phyloP scores from a whole-genome alignment of 2,888 invertebrate species.

The Tanypteryx hageni region DNA sequence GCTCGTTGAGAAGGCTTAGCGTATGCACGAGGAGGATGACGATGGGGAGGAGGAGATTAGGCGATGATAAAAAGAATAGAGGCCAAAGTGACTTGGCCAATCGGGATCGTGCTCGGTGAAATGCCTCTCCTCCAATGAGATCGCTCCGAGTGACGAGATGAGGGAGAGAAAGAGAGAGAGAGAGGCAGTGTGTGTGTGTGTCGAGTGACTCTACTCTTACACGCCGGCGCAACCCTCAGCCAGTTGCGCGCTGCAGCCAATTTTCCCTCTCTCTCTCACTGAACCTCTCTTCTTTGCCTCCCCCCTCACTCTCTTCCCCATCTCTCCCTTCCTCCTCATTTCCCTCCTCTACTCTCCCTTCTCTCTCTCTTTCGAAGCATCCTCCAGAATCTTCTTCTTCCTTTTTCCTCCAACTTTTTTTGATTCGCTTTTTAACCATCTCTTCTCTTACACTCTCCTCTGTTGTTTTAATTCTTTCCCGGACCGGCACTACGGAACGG shows the following conservation, averaged over 20 bases:
- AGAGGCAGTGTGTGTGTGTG: too few species aligned
- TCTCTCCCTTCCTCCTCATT: neutral
- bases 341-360: too few species aligned
- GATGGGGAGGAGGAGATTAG: conserved; percentile 2
- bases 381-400: too few species aligned
- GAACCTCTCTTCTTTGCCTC: neutral
- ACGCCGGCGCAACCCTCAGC: conserved; percentile 18
- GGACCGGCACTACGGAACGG: too few species aligned
- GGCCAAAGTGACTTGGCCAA: conserved; percentile 16
- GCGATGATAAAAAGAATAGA: neutral
- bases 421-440: too few species aligned
- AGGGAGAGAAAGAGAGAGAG: neutral
- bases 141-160: neutral
- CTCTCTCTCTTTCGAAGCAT: too few species aligned
- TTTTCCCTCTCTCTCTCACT: neutral
- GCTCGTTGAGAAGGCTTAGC: too few species aligned
- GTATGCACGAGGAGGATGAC: neutral
- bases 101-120: conserved; percentile 1
- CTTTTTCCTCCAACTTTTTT: too few species aligned
- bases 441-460: too few species aligned
- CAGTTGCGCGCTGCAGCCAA: conserved; percentile 18
- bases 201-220: neutral
- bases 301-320: neutral
- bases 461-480: too few species aligned
- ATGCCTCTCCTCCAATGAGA: neutral